phyloP scores from a whole-genome alignment of 2,797 vertebrate species.

The Premnoplex brunnescens region DNA sequence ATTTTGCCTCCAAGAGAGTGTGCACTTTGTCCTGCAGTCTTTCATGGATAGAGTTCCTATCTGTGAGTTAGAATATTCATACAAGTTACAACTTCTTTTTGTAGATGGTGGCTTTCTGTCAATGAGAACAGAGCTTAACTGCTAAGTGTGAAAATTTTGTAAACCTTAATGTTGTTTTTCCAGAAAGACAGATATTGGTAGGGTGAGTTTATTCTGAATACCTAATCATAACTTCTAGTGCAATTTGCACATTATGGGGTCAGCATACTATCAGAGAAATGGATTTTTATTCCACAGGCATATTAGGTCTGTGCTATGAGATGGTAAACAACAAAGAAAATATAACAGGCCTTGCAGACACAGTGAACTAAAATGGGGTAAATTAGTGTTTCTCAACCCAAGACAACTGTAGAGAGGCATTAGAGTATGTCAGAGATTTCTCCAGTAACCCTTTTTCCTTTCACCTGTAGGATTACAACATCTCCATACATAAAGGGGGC shows the following conservation, averaged over 20 bases:
- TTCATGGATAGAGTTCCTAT: background rate
- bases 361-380: background rate
- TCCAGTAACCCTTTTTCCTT: background rate
- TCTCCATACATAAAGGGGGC: background rate
- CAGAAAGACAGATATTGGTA: background rate
- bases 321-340: background rate
- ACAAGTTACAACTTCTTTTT: background rate
- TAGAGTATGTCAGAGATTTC: background rate
- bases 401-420: background rate
- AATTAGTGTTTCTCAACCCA: background rate
- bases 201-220: background rate
- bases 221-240: background rate
- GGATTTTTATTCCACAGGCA: background rate
- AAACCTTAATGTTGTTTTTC: background rate
- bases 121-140: background rate
- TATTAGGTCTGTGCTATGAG: background rate
- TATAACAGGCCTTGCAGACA: background rate
- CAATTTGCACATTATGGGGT: background rate
- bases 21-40: background rate
- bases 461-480: background rate
- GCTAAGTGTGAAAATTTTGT: background rate
- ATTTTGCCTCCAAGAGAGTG: background rate
- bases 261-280: background rate
- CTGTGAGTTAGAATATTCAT: background rate
- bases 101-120: background rate